phyloP scores from a whole-genome alignment of 2,888 invertebrate species.

The Drosophila paracracens region DNA sequence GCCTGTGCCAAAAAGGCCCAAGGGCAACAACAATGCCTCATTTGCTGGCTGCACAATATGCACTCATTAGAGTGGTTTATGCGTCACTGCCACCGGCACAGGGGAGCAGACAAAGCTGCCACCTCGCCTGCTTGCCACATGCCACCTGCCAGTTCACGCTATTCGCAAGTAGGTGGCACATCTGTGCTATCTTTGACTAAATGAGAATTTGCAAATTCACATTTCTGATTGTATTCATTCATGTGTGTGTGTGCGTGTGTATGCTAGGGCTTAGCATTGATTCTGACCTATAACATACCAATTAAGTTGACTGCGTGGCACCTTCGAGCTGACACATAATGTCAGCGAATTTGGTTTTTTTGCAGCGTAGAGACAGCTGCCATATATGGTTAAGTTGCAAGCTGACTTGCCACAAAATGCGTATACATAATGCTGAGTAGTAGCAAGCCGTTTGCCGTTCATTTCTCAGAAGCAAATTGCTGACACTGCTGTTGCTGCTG shows the following conservation, averaged over 20 bases:
- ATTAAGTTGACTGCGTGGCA: conserved; percentile 54
- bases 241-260: conserved; percentile 1
- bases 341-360: conserved; percentile 36
- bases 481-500: conserved; percentile 57
- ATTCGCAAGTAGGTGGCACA: conserved; percentile 28
- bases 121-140: conserved; percentile 6
- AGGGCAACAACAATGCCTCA: conserved; percentile 50
- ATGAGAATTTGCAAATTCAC: conserved; percentile 14
- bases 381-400: conserved; percentile 18
- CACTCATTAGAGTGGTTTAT: conserved; percentile 68
- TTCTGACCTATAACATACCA: conserved; percentile 48
- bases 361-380: conserved; percentile 60
- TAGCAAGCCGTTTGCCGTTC: conserved; percentile 62
- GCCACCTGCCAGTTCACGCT: conserved; percentile 22
- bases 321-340: conserved; percentile 60
- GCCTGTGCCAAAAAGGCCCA: background rate
- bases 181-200: conserved; percentile 18
- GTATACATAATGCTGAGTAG: conserved; percentile 58
- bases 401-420: conserved; percentile 72
- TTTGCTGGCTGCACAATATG: conserved; percentile 68
- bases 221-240: conserved; percentile 3
- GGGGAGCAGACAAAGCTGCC: conserved; percentile 22
- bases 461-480: conserved; percentile 57
- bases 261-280: conserved; percentile 43
- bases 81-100: conserved; percentile 29